Conservation (phyloP, 2,797 vertebrate species). For the Takifugu ocellatus region DNA sequence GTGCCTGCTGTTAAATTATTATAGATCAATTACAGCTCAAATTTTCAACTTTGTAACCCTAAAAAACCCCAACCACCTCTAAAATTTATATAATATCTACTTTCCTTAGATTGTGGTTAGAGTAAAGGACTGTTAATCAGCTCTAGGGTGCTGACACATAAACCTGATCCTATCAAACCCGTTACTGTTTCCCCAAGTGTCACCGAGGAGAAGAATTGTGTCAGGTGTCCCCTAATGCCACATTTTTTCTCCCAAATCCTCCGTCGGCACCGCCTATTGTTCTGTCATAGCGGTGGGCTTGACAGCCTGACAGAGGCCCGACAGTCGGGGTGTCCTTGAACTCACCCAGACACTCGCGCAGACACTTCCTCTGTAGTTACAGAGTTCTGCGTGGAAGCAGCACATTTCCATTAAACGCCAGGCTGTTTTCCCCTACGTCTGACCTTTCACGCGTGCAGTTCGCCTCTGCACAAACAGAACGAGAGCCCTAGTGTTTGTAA, state of each 20-base stretch:
- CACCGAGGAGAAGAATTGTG: constrained; percentile 45
- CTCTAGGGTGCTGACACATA: constrained; percentile 17
- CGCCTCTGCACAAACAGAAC: constrained; percentile 26
- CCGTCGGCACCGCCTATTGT: constrained; percentile 46
- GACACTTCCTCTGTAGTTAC: constrained; percentile 39
- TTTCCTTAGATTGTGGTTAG: background rate
- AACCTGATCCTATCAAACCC: constrained; percentile 10
- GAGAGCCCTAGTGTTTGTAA: constrained; percentile 43
- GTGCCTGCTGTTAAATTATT: no score
- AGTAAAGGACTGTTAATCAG: constrained; percentile 16
- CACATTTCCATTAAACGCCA: constrained; percentile 56
- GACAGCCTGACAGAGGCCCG: constrained; percentile 47
- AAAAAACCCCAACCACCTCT: constrained; percentile 1
- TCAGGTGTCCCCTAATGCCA: constrained; percentile 39
- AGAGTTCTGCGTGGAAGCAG: constrained; percentile 53
- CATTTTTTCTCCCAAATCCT: constrained; percentile 30
- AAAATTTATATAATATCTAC: constrained; percentile 8
- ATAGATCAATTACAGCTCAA: no score
- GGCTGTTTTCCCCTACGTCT: constrained; percentile 42
- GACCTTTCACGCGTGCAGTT: constrained; percentile 60
- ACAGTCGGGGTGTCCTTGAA: constrained; percentile 65
- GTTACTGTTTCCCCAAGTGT: constrained; percentile 29
- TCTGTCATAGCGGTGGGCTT: constrained; percentile 36
- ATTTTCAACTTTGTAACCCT: constrained; percentile 3
- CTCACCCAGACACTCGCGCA: constrained; percentile 40